These are phyloP conservation scores for Zootermopsis nevadensis DNA, from an alignment of 2,888 invertebrate species.

Conservation along the genomic window DNA sequence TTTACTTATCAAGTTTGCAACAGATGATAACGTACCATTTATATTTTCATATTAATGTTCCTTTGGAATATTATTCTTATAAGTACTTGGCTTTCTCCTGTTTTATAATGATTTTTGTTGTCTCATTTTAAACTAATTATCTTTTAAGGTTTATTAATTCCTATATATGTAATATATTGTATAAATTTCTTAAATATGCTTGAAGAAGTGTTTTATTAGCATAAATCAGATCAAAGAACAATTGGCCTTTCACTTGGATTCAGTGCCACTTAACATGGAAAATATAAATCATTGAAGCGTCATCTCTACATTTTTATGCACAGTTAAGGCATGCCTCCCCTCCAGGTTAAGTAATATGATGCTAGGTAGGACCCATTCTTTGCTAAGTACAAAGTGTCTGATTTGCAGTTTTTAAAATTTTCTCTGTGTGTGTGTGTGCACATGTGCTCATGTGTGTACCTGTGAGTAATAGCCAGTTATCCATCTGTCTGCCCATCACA, in stretches of 20 bases:
- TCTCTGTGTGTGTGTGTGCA: too few relatives aligned
- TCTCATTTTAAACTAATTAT: neutral
- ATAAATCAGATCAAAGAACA: neutral
- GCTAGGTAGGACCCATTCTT: too few relatives aligned
- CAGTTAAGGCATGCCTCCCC: too few relatives aligned
- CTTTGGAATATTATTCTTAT: neutral
- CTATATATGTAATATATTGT: neutral
- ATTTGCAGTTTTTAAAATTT: too few relatives aligned
- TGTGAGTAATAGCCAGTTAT: too few relatives aligned
- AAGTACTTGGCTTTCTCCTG: neutral
- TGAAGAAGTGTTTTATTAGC: neutral
- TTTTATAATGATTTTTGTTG: neutral
- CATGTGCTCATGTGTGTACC: too few relatives aligned
- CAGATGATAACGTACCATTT: neutral
- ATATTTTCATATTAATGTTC: neutral
- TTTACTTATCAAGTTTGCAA: neutral
- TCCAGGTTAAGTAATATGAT: too few relatives aligned
- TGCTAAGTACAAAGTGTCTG: too few relatives aligned
- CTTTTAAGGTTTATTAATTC: neutral
- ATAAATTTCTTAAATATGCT: neutral
- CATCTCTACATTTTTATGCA: too few relatives aligned
- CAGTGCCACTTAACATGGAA: constrained; percentile 10
- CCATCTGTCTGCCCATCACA: too few relatives aligned
- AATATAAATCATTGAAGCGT: neutral
- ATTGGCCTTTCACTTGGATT: constrained; percentile 9